These are phyloP conservation scores for Leucoptera coffeella DNA, from an alignment of 2,888 invertebrate species.

Conservation along the genomic window DNA sequence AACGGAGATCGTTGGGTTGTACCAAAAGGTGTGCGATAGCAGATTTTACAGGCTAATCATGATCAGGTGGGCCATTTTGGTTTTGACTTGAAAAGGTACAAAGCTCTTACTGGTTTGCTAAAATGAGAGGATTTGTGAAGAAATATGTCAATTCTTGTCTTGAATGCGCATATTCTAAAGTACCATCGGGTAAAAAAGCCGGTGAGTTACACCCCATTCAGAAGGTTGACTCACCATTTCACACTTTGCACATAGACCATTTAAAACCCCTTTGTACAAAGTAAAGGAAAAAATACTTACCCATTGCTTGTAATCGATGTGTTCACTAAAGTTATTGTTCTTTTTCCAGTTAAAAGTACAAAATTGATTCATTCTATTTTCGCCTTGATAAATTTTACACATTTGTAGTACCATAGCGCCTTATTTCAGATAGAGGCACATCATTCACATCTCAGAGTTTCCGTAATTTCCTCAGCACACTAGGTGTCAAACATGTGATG, in stretches of 20 bases:
- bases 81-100: constrained; percentile 8
- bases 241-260: constrained; percentile 4
- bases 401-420: constrained; percentile 5
- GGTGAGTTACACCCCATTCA: constrained; percentile 2
- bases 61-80: constrained; percentile 9
- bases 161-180: constrained; percentile 2
- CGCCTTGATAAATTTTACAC: constrained; percentile 3
- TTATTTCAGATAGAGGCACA: constrained; percentile 6
- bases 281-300: constrained; percentile 4
- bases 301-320: constrained; percentile 5
- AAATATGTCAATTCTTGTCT: too few relatives aligned
- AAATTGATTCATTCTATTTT: constrained; percentile 4
- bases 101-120: constrained; percentile 8
- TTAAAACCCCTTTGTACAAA: constrained; percentile 6
- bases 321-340: constrained; percentile 4
- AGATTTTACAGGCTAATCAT: constrained; percentile 7
- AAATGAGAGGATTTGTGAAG: too few relatives aligned
- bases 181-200: constrained; percentile 2
- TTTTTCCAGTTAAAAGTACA: constrained; percentile 4
- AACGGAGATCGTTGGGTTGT: constrained; percentile 7
- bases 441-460: constrained; percentile 5
- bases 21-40: constrained; percentile 8
- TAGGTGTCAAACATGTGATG: constrained; percentile 4
- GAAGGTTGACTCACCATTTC: constrained; percentile 2
- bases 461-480: constrained; percentile 1